Base-by-base conservation (phyloP, 2,888 invertebrate genomes). In the Volucella inflata region DNA sequence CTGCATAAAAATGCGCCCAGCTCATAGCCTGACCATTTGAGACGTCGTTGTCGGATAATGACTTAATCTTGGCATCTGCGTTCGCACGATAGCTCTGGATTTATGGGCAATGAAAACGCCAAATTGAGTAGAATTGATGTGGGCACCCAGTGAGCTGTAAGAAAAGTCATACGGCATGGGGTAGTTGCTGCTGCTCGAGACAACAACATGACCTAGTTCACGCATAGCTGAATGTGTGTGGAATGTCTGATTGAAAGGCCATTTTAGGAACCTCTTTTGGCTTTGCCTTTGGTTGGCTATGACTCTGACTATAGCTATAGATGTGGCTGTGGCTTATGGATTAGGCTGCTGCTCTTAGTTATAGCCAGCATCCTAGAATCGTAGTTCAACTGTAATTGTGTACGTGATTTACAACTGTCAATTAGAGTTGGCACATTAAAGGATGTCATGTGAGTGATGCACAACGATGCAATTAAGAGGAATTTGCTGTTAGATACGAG, bases 391-490 rank as follows among this genome's bases (percentile, higher is more conserved):
- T 78, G 78, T 12, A 59, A 79, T 78, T 68, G 68, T 60, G 67
- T 36, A 53, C 62, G 72, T 85, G 81, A 85, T 81, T 85, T 77
- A 85, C 85, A 85, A 85, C 81, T 85, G 85, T 81, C 85, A 85
- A 85, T 85, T 85, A 85, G 85, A 72, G 76, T 46, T 72, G 81
- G 68, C 67, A 72, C 60, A 59, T 71, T 76, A 53, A 85, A 81
- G 85, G 85, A 85, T 77, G 30, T 30, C 30, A 30, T 30, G 51
- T 81, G 62, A 76, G 71, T 48, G 48, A 76, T 81, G 72, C 72
- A 67, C 72, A 62, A 44, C 53, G 60, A 72, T 62, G 85, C 81
- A 85, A 85, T 85, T 85, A 85, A 76, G 76, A 36, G 76, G 85
- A 85, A 81, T 85, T 75, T 76, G 46, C 53, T 81, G 81, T 72